phyloP scores from a whole-genome alignment of 1,140 invertebrate species.

The Nephotettix cincticeps region DNA sequence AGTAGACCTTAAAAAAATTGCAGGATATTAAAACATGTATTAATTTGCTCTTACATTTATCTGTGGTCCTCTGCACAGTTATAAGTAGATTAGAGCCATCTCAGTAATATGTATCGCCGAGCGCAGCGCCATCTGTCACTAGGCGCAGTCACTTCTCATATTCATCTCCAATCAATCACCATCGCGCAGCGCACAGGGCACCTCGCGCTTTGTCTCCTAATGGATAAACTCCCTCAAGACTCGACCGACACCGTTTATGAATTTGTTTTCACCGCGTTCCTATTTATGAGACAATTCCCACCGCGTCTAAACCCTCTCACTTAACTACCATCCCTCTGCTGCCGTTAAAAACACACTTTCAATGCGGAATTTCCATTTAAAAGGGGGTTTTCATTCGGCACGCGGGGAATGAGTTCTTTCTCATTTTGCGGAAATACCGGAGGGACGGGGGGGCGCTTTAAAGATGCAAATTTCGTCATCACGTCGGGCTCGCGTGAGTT shows the following conservation, averaged over 20 bases:
- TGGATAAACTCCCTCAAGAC: conserved; percentile 27
- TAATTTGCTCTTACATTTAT: no score
- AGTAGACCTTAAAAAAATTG: no score
- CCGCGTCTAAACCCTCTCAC: conserved; percentile 10
- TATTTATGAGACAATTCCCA: conserved; percentile 8
- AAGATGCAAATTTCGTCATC: conserved; percentile 37
- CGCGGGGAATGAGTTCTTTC: conserved; percentile 31
- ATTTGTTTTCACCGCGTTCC: conserved; percentile 1
- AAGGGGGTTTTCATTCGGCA: conserved; percentile 29
- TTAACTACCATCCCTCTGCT: conserved; percentile 19
- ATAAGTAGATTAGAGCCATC: no score
- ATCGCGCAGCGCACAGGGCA: no score
- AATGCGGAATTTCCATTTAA: conserved; percentile 36
- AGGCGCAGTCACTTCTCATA: no score
- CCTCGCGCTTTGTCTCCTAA: conserved; percentile 4
- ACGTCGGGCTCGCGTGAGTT: conserved; percentile 11
- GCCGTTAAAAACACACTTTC: conserved; percentile 21
- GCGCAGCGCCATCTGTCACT: no score
- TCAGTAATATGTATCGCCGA: no score
- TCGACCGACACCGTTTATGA: background rate
- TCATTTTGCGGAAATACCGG: conserved; percentile 30
- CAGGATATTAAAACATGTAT: no score
- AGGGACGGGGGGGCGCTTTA: conserved; percentile 26
- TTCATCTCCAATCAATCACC: no score
- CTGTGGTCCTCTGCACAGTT: no score